These are phyloP conservation scores for Calliphora vicina DNA, from an alignment of 1,140 invertebrate species.

Conservation along the genomic window DNA sequence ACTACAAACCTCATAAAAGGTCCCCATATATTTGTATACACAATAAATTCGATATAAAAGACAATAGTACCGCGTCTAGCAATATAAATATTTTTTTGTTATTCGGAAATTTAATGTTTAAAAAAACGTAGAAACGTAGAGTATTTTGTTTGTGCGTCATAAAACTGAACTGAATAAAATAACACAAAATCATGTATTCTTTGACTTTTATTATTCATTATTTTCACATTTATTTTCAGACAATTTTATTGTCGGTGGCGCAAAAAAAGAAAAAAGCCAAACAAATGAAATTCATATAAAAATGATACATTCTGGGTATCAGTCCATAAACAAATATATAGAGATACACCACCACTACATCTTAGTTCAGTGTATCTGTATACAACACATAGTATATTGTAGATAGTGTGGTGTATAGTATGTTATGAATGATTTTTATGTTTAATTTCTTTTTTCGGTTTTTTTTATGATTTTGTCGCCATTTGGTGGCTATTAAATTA, in stretches of 20 bases:
- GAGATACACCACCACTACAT: no score
- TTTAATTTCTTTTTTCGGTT: not conserved
- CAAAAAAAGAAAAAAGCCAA: not conserved
- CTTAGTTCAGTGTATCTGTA: no score
- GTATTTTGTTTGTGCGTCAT: slow-evolving; percentile 26
- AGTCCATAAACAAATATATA: not conserved
- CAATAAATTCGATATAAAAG: not conserved
- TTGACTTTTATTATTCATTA: slow-evolving; percentile 40
- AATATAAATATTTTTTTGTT: no score
- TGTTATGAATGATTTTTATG: slow-evolving; percentile 1
- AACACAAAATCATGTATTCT: slow-evolving; percentile 34
- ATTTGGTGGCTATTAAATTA: slow-evolving; percentile 20
- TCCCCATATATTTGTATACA: not conserved
- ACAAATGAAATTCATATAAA: not conserved
- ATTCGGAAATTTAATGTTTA: not conserved
- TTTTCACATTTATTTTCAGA: slow-evolving; percentile 38
- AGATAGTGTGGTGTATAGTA: not conserved
- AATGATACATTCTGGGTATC: not conserved
- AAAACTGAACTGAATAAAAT: not conserved
- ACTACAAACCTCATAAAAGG: not conserved
- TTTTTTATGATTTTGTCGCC: slow-evolving; percentile 14
- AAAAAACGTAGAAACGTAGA: not conserved
- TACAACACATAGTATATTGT: no score
- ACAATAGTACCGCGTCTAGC: not conserved
- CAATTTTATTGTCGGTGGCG: slow-evolving; percentile 31